Evolutionary conservation across 2,888 invertebrate genomes (phyloP).

Genomic region (Cerastis rubricosa): DNA sequence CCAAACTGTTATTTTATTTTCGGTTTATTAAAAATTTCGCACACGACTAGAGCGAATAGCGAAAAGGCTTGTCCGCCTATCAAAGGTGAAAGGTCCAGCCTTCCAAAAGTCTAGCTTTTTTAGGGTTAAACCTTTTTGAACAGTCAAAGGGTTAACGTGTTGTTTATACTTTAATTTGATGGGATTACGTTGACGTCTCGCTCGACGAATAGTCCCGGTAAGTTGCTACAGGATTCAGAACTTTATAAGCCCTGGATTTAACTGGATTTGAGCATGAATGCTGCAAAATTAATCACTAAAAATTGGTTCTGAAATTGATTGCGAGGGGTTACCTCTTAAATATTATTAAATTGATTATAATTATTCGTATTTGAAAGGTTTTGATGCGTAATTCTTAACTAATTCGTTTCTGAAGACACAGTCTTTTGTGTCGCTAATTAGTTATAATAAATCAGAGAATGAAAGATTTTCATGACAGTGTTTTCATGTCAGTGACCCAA

Average conservation of each 20-base stretch:
- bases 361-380: constrained; percentile 24
- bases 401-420: constrained; percentile 2
- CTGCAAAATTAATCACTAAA: constrained; percentile 32
- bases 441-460: constrained; percentile 27
- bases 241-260: constrained; percentile 42
- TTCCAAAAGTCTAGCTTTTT: constrained; percentile 48
- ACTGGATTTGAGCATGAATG: constrained; percentile 28
- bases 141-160: constrained; percentile 39
- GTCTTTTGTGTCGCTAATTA: constrained; percentile 28
- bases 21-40: constrained; percentile 33
- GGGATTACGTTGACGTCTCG: constrained; percentile 33
- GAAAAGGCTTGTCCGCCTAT: constrained; percentile 24
- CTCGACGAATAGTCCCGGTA: constrained; percentile 11
- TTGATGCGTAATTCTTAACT: not conserved
- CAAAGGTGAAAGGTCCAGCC: constrained; percentile 44
- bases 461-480: not conserved
- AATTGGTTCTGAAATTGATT: constrained; percentile 25
- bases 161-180: constrained; percentile 59
- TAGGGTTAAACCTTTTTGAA: constrained; percentile 30
- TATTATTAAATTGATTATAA: constrained; percentile 11
- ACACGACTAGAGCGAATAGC: constrained; percentile 34
- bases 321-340: not conserved
- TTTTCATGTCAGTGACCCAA: too few relatives aligned
- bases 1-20: not conserved
- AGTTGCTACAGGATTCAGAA: constrained; percentile 39